Evolutionary conservation across 1,140 invertebrate genomes (phyloP).

Genomic region (Drosophila ananassae): DNA sequence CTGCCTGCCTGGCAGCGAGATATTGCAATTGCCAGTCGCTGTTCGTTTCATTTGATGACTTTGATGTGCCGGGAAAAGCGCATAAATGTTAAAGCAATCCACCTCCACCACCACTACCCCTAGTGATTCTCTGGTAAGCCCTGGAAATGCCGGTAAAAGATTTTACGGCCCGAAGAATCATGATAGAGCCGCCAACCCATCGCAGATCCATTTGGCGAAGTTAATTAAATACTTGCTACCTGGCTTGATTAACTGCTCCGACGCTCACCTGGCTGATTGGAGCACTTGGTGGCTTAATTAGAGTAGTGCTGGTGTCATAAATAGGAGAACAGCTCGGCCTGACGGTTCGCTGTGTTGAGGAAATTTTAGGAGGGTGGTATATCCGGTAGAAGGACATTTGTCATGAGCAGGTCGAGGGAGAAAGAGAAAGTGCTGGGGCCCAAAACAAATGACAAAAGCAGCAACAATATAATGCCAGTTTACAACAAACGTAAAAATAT

Average conservation of each 20-base stretch:
- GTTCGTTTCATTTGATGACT: constrained; percentile 55
- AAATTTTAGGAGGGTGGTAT: neutral
- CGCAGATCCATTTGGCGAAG: constrained; percentile 24
- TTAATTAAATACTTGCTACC: constrained; percentile 72
- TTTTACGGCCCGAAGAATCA: constrained; percentile 22
- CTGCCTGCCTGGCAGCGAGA: neutral
- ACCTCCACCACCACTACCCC: constrained; percentile 1
- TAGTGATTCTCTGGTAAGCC: neutral
- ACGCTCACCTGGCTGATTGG: constrained; percentile 31
- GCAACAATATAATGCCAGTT: constrained; percentile 31
- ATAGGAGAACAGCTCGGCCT: constrained; percentile 40
- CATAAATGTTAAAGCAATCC: constrained; percentile 66
- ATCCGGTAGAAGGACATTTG: constrained; percentile 16
- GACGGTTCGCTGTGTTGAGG: neutral
- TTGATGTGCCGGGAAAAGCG: constrained; percentile 53
- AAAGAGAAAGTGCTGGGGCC: constrained; percentile 13
- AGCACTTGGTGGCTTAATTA: constrained; percentile 63
- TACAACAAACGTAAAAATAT: constrained; percentile 77
- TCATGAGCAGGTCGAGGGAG: constrained; percentile 30
- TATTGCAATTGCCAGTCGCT: constrained; percentile 12
- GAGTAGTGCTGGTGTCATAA: constrained; percentile 53
- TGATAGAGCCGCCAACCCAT: constrained; percentile 30
- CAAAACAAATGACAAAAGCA: constrained; percentile 34
- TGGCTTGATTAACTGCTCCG: constrained; percentile 62
- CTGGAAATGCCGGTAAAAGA: constrained; percentile 21